A percentile compares a stretch with the other conserved stretches of the same genome.
Evolutionary conservation across 2,888 invertebrate genomes (phyloP).

Genomic region (Hedychridium roseum): DNA sequence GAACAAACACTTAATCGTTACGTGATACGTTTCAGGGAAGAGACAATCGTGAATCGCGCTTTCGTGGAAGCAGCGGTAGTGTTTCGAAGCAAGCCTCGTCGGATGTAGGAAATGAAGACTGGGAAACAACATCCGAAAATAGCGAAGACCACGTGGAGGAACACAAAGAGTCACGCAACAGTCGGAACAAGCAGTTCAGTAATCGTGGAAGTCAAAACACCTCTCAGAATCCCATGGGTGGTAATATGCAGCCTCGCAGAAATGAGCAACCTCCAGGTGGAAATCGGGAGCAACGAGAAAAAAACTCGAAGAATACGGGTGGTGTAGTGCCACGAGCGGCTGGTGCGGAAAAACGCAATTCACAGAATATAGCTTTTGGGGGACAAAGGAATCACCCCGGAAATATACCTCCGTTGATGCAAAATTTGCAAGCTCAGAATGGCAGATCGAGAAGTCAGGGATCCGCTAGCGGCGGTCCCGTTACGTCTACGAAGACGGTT

Average conservation of each 20-base stretch:
- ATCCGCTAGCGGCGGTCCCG: conserved; percentile 48
- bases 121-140: conserved; percentile 87
- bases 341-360: conserved; percentile 54
- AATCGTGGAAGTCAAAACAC: conserved; percentile 40
- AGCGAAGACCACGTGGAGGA: conserved; percentile 69
- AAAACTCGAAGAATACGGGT: conserved; percentile 40
- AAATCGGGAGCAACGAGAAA: conserved; percentile 49
- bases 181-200: conserved; percentile 50
- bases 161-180: conserved; percentile 52
- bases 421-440: conserved; percentile 51
- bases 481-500: conserved; percentile 32
- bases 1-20: not conserved
- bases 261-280: conserved; percentile 44
- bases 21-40: conserved; percentile 44
- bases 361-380: conserved; percentile 45
- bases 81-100: conserved; percentile 54
- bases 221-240: conserved; percentile 29
- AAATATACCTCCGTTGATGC: conserved; percentile 52
- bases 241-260: conserved; percentile 41
- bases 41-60: conserved; percentile 53
- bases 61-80: conserved; percentile 43
- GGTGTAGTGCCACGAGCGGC: conserved; percentile 55
- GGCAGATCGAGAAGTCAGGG: conserved; percentile 53
- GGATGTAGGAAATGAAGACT: conserved; percentile 72
- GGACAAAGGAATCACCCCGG: conserved; percentile 58